Percentiles rank a stretch among this genome's conserved stretches.
These are phyloP conservation scores for Orthonevra nobilis DNA, from an alignment of 2,888 invertebrate genomes.

Conservation along the genomic window DNA sequence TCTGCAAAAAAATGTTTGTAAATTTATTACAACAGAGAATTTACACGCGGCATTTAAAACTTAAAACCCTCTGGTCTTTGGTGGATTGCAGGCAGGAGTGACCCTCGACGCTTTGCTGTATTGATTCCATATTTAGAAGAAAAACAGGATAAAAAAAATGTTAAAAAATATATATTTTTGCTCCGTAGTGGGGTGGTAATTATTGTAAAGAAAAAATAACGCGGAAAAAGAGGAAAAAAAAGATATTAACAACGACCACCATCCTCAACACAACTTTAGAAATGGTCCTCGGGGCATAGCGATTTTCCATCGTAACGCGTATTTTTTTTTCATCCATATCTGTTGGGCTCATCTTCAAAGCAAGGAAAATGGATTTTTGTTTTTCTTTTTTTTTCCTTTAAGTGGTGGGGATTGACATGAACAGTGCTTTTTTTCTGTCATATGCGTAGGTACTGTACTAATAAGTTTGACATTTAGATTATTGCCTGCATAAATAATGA, in stretches of 20 bases:
- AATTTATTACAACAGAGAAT: slow-evolving; percentile 58
- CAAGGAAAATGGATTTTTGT: slow-evolving; percentile 37
- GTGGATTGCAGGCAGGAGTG: no score
- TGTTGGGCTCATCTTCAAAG: slow-evolving; percentile 57
- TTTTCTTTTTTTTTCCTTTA: not conserved
- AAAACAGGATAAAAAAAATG: slow-evolving; percentile 5
- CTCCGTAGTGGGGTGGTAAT: slow-evolving; percentile 43
- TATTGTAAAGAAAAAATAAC: slow-evolving; percentile 29
- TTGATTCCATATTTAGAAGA: slow-evolving; percentile 51
- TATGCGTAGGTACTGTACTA: slow-evolving; percentile 6
- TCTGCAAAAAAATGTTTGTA: slow-evolving; percentile 31
- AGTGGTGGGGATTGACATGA: slow-evolving; percentile 6
- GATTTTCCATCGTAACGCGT: slow-evolving; percentile 62
- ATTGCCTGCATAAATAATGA: slow-evolving; percentile 34
- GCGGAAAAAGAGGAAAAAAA: slow-evolving; percentile 1
- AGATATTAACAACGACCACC: slow-evolving; percentile 32
- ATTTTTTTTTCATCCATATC: slow-evolving; percentile 55
- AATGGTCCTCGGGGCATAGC: slow-evolving; percentile 58
- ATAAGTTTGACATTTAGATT: slow-evolving; percentile 28
- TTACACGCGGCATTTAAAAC: slow-evolving; percentile 47
- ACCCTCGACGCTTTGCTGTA: slow-evolving; percentile 38
- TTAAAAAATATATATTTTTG: no score
- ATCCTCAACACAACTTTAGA: slow-evolving; percentile 1
- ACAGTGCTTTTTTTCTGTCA: not conserved
- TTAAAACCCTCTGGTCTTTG: slow-evolving; percentile 24